These are phyloP conservation scores for Dryobates pubescens DNA, from an alignment of 2,797 vertebrate species.

Conservation along the genomic window DNA sequence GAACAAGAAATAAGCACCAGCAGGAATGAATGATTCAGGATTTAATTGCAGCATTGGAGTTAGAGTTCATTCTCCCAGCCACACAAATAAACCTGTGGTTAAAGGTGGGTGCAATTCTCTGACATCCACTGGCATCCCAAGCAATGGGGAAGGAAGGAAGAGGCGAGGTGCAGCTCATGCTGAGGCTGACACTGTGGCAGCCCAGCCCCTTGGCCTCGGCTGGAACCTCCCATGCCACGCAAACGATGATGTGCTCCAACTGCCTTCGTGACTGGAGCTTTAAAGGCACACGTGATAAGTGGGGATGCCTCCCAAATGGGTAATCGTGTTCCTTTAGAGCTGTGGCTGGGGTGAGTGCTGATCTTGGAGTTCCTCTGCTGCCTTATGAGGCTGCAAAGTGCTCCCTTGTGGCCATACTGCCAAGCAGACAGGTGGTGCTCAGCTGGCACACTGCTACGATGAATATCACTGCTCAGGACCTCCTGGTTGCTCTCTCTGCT, in stretches of 20 bases:
- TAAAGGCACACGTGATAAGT: not conserved
- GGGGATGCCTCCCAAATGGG: not conserved
- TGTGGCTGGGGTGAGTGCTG: not conserved
- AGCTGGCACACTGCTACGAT: accelerated
- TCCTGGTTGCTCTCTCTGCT: not conserved
- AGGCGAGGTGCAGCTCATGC: not conserved
- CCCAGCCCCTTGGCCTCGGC: not conserved
- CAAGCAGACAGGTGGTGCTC: accelerated
- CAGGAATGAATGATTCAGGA: not conserved
- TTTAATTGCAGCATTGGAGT: not conserved
- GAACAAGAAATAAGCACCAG: conserved; percentile 28
- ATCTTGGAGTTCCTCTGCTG: not conserved
- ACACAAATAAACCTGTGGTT: not conserved
- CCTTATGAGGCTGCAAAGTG: accelerated
- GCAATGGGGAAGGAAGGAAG: not conserved
- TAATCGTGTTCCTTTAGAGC: not conserved
- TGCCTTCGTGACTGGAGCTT: not conserved
- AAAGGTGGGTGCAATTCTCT: not conserved
- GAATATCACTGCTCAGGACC: not conserved
- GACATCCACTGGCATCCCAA: not conserved
- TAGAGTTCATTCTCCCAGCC: not conserved
- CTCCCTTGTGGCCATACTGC: not conserved
- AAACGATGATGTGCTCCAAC: not conserved
- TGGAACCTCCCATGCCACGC: not conserved
- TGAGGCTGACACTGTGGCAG: not conserved